phyloP scores from a whole-genome alignment of 2,113 vertebrate species.

The Neodontobutis hainanensis region DNA sequence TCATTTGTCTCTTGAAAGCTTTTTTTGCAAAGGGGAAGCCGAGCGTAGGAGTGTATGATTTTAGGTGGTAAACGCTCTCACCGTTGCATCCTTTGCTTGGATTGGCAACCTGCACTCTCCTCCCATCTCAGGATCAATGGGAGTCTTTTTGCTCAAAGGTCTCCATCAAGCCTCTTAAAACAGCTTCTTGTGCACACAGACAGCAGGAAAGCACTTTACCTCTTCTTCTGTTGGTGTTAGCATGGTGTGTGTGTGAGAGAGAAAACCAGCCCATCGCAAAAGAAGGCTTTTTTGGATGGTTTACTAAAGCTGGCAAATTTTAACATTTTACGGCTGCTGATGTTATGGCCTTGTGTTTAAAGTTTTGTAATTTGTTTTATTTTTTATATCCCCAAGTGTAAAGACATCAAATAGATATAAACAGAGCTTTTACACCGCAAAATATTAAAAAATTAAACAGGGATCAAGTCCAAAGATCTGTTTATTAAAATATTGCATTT shows the following conservation, averaged over 20 bases:
- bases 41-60: background rate
- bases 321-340: too few relatives aligned
- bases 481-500: too few relatives aligned
- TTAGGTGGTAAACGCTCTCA: conserved; percentile 12
- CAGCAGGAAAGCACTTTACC: conserved; percentile 50
- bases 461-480: too few relatives aligned
- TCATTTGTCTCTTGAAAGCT: conserved; percentile 32
- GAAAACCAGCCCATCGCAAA: conserved; percentile 4
- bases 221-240: conserved; percentile 17
- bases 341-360: too few relatives aligned
- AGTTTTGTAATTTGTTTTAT: too few relatives aligned
- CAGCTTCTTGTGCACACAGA: conserved; percentile 23
- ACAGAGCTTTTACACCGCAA: too few relatives aligned
- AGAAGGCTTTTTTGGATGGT: too few relatives aligned
- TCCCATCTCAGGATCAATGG: conserved; percentile 41
- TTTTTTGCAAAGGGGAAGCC: conserved; percentile 15
- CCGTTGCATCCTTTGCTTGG: conserved; percentile 13
- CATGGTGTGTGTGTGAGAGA: background rate
- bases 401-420: too few relatives aligned
- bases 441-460: too few relatives aligned
- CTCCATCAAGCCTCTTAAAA: conserved; percentile 27
- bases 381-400: too few relatives aligned
- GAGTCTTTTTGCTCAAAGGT: conserved; percentile 58
- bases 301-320: too few relatives aligned
- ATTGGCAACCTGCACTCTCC: conserved; percentile 27